phyloP scores from a whole-genome alignment of 2,888 invertebrate genomes.

The Agrochola lychnidis region DNA sequence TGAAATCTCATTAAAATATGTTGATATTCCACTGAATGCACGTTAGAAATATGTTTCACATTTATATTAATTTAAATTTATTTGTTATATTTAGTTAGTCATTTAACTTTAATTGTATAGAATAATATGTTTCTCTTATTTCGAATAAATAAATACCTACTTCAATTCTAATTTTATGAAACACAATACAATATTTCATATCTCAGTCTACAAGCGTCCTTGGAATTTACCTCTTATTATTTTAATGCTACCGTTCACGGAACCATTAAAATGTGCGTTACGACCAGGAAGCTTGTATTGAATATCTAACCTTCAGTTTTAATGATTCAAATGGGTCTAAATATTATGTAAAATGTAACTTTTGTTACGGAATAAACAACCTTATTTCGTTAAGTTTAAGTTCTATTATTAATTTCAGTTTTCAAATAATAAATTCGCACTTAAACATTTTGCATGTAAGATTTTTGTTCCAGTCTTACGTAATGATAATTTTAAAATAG shows the following conservation, averaged over 20 bases:
- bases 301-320: conserved; percentile 46
- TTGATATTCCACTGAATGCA: neutral
- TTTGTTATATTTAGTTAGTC: no score
- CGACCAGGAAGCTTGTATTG: conserved; percentile 43
- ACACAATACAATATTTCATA: conserved; percentile 18
- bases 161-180: neutral
- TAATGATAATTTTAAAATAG: neutral
- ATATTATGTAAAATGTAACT: conserved; percentile 8
- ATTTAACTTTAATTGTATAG: no score
- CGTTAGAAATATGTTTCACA: neutral
- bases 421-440: neutral
- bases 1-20: neutral
- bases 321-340: conserved; percentile 39
- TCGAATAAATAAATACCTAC: no score
- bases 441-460: neutral
- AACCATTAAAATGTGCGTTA: conserved; percentile 26
- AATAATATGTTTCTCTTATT: no score
- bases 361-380: conserved; percentile 11
- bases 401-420: neutral
- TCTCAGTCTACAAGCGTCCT: conserved; percentile 17
- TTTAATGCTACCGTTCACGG: conserved; percentile 35
- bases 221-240: conserved; percentile 23
- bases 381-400: neutral
- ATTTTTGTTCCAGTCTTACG: neutral
- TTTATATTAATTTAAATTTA: neutral